A percentile compares a stretch with the other conserved stretches of the same genome.
These are phyloP conservation scores for Melanophora roralis DNA, from an alignment of 2,888 invertebrate species.

Conservation along the genomic window DNA sequence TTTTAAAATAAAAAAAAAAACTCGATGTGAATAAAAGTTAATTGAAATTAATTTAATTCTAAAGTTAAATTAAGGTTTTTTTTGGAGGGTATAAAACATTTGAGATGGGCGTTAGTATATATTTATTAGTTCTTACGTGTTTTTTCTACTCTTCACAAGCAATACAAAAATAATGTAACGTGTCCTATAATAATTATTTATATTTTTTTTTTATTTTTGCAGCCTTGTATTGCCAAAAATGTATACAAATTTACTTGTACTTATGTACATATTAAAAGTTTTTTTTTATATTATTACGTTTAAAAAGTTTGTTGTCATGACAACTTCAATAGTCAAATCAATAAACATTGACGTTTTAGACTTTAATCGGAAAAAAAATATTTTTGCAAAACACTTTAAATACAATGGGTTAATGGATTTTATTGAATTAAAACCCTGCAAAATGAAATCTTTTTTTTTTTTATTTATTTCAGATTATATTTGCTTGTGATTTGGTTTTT, in stretches of 20 bases:
- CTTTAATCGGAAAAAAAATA: not conserved
- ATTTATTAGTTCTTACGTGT: too few relatives aligned
- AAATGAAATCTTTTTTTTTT: not conserved
- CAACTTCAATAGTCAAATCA: constrained; percentile 9
- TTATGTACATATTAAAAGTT: not conserved
- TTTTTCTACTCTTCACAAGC: too few relatives aligned
- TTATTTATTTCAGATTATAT: not conserved
- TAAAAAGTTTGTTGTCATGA: constrained; percentile 36
- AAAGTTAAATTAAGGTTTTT: too few relatives aligned
- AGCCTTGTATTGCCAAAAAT: not conserved
- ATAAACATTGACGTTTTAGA: not conserved
- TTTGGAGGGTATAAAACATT: too few relatives aligned
- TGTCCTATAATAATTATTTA: not conserved
- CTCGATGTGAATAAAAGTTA: too few relatives aligned
- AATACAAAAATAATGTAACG: not conserved
- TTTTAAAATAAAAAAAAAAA: too few relatives aligned
- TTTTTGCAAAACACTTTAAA: too few relatives aligned
- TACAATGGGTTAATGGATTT: not conserved
- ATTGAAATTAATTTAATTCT: too few relatives aligned
- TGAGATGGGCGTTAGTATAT: too few relatives aligned
- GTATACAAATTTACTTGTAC: not conserved
- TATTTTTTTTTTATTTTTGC: constrained; percentile 8
- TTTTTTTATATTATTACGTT: too few relatives aligned
- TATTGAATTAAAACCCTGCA: not conserved
- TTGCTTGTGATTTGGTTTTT: not conserved